These are phyloP conservation scores for Isotomurus palustris DNA, from an alignment of 2,888 invertebrate genomes.

Conservation along the genomic window DNA sequence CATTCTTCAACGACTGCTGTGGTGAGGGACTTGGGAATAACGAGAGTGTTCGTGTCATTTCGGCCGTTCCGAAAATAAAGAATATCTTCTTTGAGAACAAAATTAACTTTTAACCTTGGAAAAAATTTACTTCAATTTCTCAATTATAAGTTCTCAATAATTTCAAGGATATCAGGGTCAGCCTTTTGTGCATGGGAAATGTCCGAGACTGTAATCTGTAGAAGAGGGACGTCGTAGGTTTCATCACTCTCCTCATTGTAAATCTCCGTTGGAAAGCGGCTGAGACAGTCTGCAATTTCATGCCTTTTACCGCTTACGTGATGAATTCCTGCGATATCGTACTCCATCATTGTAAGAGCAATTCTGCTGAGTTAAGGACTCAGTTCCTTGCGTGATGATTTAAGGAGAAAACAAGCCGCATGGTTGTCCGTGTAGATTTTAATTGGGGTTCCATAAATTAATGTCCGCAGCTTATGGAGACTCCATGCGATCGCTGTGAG, in stretches of 20 bases:
- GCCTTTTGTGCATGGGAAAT: background rate
- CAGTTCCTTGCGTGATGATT: background rate
- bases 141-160: background rate
- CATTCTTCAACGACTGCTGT: background rate
- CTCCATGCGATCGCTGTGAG: background rate
- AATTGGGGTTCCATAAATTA: background rate
- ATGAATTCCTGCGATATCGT: background rate
- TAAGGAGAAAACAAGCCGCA: background rate
- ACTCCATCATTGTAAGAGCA: background rate
- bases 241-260: background rate
- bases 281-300: slow-evolving; percentile 1
- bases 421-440: background rate
- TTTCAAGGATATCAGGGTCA: background rate
- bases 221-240: background rate
- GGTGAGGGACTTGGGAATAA: background rate
- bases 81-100: no score
- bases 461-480: background rate
- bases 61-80: background rate
- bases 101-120: no score
- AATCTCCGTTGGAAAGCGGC: background rate
- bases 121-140: background rate
- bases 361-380: background rate
- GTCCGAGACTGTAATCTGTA: background rate
- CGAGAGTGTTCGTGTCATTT: background rate
- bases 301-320: background rate